Evolutionary conservation across 2,888 invertebrate species (phyloP), one percentile per base, ranked within the genome.

Genomic region (Pomacea canaliculata): DNA sequence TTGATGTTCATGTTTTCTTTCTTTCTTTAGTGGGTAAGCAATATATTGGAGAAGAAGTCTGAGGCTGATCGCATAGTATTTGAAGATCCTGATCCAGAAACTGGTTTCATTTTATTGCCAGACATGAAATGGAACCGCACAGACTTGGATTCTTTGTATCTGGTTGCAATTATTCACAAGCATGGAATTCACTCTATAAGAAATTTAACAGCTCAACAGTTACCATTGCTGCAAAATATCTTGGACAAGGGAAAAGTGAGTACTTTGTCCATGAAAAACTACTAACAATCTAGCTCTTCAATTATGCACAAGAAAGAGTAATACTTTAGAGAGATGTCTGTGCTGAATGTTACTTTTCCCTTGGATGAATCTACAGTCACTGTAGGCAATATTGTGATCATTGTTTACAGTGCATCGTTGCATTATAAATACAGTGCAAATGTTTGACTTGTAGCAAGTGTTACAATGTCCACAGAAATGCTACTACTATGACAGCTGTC

Each of bases 41-140:
- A 99, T 90, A 97, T 99, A 80, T 91, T 99, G 73, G 95, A 97
- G 76, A 96, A 97, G 86, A 96, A 95, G 90, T 94, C 95, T 70
- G 99, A 99, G 92, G 92, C 93, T 4, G 98, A 99, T 48, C 93
- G 96, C 81, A 94, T 99, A 70, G 93, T 97, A 10, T 95, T 94
- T 89, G 95, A 96, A 90, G 96, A 97, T 90, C 85, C 93, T 9
- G 94, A 96, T 89, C 93, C 95, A 1, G 93, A 93, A 68, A 94
- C 71, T 19, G 90, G 89, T 7, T 88, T 98, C 89, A 92, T 99
- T 19, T 91, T 99, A 19, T 87, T 97, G 0, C 97, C 97, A 0
- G 99, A 99, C 91, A 92, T 98, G 76, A 99, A 99, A 91, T 99
- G 99, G 99, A 96, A 98, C 91, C 96, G 96, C 19, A 91, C 93